Evolutionary conservation across 2,113 vertebrate species (phyloP).

Genomic region (Solenodon paradoxus): DNA sequence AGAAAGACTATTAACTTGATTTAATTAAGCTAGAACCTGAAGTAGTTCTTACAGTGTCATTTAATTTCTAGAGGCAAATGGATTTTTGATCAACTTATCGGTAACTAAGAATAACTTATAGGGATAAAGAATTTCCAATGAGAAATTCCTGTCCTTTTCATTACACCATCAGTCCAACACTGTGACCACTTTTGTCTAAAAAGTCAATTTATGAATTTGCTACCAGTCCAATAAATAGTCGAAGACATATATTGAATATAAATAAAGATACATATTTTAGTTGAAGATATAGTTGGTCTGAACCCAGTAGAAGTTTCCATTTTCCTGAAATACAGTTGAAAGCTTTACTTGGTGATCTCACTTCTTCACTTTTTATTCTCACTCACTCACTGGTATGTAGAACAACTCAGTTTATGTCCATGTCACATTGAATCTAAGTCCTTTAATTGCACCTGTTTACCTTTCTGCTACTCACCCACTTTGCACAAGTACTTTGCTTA

Average conservation of each 20-base stretch:
- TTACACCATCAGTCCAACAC: neutral
- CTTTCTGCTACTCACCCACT: neutral
- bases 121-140: neutral
- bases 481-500: neutral
- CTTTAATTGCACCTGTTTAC: constrained; percentile 10
- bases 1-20: neutral
- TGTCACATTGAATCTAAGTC: neutral
- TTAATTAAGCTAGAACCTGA: neutral
- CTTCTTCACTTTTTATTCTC: too few species aligned
- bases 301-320: neutral
- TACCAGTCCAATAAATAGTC: neutral
- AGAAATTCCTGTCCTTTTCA: neutral
- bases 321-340: too few species aligned
- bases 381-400: too few species aligned
- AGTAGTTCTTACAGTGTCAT: neutral
- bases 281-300: too few species aligned
- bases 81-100: neutral
- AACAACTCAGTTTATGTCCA: too few species aligned
- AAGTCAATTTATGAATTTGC: neutral
- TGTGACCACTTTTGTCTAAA: neutral
- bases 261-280: neutral
- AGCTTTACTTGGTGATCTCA: too few species aligned
- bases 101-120: neutral
- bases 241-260: too few species aligned
- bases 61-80: neutral